These are phyloP conservation scores for Pteromalus puparum DNA, from an alignment of 1,140 invertebrate genomes.

Conservation along the genomic window DNA sequence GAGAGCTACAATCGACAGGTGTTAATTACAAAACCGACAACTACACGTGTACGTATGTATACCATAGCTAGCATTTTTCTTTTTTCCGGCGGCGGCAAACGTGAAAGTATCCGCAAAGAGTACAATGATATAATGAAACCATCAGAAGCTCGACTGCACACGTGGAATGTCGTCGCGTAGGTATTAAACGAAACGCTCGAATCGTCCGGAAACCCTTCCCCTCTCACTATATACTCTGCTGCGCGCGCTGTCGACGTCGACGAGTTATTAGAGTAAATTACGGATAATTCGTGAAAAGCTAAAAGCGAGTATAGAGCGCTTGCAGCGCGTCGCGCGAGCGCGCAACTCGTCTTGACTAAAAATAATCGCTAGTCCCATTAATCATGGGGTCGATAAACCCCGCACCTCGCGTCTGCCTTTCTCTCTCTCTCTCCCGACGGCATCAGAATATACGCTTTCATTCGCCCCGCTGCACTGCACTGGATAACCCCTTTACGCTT, in stretches of 20 bases:
- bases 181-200: background rate
- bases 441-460: background rate
- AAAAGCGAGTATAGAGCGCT: background rate
- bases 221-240: no score
- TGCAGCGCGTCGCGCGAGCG: no score
- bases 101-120: background rate
- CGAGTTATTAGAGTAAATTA: background rate
- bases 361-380: slow-evolving; percentile 61
- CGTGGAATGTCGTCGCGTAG: background rate
- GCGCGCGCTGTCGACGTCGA: background rate
- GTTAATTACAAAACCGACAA: background rate
- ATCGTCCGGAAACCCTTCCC: background rate
- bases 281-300: slow-evolving; percentile 1
- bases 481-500: background rate
- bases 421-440: slow-evolving; percentile 5
- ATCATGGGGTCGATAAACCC: slow-evolving; percentile 64
- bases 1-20: background rate
- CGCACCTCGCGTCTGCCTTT: slow-evolving; percentile 29
- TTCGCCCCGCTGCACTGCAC: background rate
- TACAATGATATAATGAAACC: background rate
- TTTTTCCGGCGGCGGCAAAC: background rate
- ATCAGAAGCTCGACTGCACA: background rate
- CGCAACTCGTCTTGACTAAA: slow-evolving; percentile 55
- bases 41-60: background rate
- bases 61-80: background rate